Conservation (phyloP, 2,797 vertebrate genomes). For the Telmatherina bonti region DNA sequence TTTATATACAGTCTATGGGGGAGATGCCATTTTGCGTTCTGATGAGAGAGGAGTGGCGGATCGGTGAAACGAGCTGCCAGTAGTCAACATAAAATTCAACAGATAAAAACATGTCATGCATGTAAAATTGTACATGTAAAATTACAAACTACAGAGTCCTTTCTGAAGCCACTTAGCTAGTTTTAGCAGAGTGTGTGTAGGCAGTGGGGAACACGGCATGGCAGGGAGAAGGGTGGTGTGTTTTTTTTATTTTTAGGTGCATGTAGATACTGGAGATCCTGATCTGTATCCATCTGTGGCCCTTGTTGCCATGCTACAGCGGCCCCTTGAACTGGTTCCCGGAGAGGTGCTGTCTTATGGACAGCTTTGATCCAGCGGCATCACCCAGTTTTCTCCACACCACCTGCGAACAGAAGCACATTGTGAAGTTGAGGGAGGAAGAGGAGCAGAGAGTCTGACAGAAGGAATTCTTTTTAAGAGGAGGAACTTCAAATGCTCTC, state of each 20-base stretch:
- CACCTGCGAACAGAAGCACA: slow-evolving; percentile 82
- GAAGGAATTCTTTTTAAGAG: slow-evolving; percentile 43
- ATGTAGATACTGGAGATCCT: slow-evolving; percentile 45
- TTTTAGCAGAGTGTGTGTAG: slow-evolving; percentile 40
- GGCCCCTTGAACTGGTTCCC: slow-evolving; percentile 99
- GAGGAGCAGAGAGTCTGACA: slow-evolving; percentile 13
- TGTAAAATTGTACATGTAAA: slow-evolving; percentile 22
- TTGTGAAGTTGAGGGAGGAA: slow-evolving; percentile 23
- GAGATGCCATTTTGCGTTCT: slow-evolving; percentile 13
- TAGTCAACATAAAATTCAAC: slow-evolving; percentile 58
- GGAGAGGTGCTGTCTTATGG: slow-evolving; percentile 94
- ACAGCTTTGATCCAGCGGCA: slow-evolving; percentile 94
- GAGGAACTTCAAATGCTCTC: slow-evolving; percentile 56
- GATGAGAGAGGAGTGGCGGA: slow-evolving; percentile 42
- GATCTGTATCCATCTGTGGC: slow-evolving; percentile 21
- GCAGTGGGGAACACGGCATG: slow-evolving; percentile 58
- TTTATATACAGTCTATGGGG: too few relatives aligned
- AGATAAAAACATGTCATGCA: slow-evolving; percentile 32
- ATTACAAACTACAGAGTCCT: slow-evolving; percentile 40
- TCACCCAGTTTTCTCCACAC: slow-evolving; percentile 98
- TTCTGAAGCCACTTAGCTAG: slow-evolving; percentile 37
- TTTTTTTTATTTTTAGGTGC: slow-evolving; percentile 62
- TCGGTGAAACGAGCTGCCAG: slow-evolving; percentile 77
- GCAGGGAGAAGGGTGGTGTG: slow-evolving; percentile 46
- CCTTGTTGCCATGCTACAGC: slow-evolving; percentile 82